Conservation (phyloP, 2,113 vertebrate species). For the Leiothrix lutea region DNA sequence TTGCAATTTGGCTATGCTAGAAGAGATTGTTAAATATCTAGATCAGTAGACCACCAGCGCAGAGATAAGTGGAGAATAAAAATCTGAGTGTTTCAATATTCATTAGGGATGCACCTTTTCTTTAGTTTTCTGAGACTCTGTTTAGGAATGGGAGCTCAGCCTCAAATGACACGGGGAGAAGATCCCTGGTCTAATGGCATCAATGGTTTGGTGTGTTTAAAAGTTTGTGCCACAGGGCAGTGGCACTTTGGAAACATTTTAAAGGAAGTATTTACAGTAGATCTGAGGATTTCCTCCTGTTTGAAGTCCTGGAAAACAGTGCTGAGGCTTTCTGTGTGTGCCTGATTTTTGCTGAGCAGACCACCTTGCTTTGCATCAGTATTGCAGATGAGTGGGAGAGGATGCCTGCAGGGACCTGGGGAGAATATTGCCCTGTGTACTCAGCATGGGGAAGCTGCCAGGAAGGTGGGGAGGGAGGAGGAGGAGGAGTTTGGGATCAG, state of each 20-base stretch:
- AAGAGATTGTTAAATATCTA: background rate
- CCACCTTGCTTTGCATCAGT: background rate
- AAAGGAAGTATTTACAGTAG: background rate
- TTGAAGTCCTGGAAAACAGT: background rate
- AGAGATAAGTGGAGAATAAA: background rate
- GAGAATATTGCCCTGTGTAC: background rate
- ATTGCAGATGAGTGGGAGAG: background rate
- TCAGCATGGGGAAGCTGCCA: background rate
- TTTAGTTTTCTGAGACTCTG: background rate
- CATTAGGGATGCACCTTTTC: background rate
- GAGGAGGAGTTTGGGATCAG: background rate
- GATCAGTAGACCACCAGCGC: background rate
- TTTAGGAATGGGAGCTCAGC: background rate
- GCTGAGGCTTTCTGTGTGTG: background rate
- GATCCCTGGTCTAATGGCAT: background rate
- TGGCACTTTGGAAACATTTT: background rate
- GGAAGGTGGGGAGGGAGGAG: background rate
- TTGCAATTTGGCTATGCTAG: background rate
- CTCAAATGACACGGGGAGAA: background rate
- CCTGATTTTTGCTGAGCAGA: background rate
- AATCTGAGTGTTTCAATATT: background rate
- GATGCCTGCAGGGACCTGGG: background rate
- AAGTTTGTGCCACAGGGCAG: background rate
- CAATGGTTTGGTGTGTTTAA: background rate
- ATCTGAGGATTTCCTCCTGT: background rate